Evolutionary conservation across 2,888 invertebrate species (phyloP), one percentile per base, ranked within the genome.

Genomic region (Lepas anatifera): DNA sequence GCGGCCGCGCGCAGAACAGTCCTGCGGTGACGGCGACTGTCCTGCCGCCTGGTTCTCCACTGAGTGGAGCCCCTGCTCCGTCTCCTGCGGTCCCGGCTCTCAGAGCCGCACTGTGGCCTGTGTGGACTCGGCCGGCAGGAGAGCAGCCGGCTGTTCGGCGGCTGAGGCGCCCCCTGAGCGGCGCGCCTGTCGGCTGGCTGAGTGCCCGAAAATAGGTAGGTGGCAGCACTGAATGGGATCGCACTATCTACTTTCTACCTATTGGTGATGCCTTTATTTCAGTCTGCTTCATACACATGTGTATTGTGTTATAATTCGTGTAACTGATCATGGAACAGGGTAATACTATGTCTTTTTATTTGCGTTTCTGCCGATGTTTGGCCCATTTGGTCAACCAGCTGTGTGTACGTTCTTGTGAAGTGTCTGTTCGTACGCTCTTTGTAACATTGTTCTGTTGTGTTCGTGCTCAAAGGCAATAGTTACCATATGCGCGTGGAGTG

Each of bases 131-230:
- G 81, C 69, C 73, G 76, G 79, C 83, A 75, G 76, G 79, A 25
- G 83, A 82, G 75, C 85, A 82, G 75, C 10, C 90, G 90, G 78
- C 82, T 83, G 0, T 84, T 89, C 0, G 84, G 87, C 73, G 90
- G 90, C 90, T 89, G 87, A 77, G 84, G 85, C 68, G 88, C 89
- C 64, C 87, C 89, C 77, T 90, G 90, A 90, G 27, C 48, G 37
- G 68, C 71, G 68, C 89, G 88, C 78, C 87, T 88, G 6, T 82
- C 83, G 3, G 81, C 84, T 89, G 22, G 80, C 81, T 16, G 89
- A 89, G 76, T 76, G 81, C 8, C 77, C 77, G 70, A 75, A 75
- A 4, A 4, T 7, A 3, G 58, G 58, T 58, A 35, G 35, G 58
- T 58, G n/a, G n/a, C n/a, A n/a, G n/a, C n/a, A n/a, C n/a, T n/a